Percentiles rank a stretch among this genome's conserved stretches.
These are phyloP conservation scores for Rhabdomys dilectus DNA, from an alignment of 2,113 vertebrate genomes.

Conservation along the genomic window DNA sequence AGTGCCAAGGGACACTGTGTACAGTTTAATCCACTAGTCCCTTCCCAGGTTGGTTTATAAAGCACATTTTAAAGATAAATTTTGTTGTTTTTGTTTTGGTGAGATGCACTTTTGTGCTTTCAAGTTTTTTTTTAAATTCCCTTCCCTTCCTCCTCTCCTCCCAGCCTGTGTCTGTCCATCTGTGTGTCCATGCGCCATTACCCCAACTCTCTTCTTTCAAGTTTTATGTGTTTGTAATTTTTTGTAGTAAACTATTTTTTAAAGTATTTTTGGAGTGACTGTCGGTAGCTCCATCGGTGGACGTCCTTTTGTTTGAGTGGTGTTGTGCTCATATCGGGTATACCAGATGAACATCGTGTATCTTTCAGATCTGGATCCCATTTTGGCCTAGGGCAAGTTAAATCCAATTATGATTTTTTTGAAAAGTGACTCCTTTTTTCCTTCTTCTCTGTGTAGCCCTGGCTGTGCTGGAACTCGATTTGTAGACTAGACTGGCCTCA, in stretches of 20 bases:
- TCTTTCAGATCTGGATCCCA: neutral
- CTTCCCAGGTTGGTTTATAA: neutral
- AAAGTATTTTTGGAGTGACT: neutral
- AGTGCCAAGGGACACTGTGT: neutral
- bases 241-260: neutral
- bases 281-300: neutral
- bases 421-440: neutral
- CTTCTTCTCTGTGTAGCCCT: neutral
- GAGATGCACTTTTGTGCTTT: neutral
- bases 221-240: conserved; percentile 35
- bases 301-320: neutral
- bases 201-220: neutral
- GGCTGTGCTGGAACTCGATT: neutral
- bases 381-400: neutral
- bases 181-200: too few species aligned
- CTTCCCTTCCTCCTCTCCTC: neutral
- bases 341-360: neutral
- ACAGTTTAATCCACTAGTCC: neutral
- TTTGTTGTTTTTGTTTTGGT: neutral
- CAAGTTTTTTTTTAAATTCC: neutral
- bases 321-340: neutral
- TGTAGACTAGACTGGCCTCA: neutral
- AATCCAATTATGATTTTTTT: neutral
- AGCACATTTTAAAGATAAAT: conserved; percentile 36
- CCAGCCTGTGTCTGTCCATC: neutral